Conservation (phyloP, 2,888 invertebrate species). For the Spilosoma lubricipeda region DNA sequence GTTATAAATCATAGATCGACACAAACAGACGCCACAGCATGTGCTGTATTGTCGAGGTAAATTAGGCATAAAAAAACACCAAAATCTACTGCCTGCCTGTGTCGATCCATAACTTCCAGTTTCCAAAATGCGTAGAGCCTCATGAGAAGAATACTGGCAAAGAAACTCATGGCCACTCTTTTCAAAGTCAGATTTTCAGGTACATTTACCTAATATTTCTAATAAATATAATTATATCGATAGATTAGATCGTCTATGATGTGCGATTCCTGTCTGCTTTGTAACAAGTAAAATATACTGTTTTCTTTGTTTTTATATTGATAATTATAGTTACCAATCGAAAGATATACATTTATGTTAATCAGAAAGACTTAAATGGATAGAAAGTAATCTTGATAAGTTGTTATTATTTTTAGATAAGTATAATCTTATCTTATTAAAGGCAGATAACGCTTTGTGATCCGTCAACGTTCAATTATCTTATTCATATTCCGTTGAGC, state of each 20-base stretch:
- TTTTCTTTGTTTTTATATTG: not conserved
- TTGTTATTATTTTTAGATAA: not conserved
- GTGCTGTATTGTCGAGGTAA: too few species aligned
- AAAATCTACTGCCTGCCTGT: too few species aligned
- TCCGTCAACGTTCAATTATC: not conserved
- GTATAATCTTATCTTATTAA: not conserved
- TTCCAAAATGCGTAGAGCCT: too few species aligned
- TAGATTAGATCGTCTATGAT: not conserved
- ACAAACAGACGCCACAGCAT: too few species aligned
- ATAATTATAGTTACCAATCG: not conserved
- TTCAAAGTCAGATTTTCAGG: too few species aligned
- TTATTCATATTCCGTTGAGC: conserved; percentile 13
- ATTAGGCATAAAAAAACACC: too few species aligned
- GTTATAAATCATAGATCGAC: too few species aligned
- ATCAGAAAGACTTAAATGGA: not conserved
- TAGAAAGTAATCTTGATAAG: not conserved
- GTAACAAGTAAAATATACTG: not conserved
- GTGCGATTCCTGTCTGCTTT: not conserved
- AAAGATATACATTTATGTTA: not conserved
- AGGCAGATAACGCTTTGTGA: not conserved
- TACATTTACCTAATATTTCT: too few species aligned
- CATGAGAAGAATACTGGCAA: too few species aligned
- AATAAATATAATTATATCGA: not conserved
- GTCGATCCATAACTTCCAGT: too few species aligned
- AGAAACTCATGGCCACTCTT: too few species aligned